Base-by-base conservation (phyloP, 2,113 vertebrate genomes). In the Erythrocebus patas region DNA sequence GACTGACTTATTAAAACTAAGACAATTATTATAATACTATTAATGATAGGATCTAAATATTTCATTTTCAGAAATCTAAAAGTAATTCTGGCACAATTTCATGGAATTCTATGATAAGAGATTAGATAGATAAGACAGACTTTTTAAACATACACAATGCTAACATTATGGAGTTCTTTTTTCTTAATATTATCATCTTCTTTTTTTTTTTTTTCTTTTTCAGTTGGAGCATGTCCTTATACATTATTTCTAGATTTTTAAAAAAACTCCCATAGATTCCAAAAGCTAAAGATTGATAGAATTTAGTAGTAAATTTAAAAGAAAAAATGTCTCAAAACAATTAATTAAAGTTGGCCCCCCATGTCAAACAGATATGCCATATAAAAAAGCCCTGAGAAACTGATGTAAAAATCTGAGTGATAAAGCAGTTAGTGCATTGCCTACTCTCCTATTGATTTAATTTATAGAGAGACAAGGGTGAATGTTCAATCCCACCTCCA, bases 301-400 rank as follows among this genome's bases (percentile, higher is more conserved):
- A n/a, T 76, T 73, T 86, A 83, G 40, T 32, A 57, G 75, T 91
- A 93, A 73, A 57, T 92, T 73, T 64, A 84, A 96, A 95, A 88
- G 5, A 59, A 2, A 78, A 75, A 92, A 4, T 91, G 8, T 84
- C 93, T 88, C 17, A 84, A 81, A 94, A 45, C 45, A 97, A 84
- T 95, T 57, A 81, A 75, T 72, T 92, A 88, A 91, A 91, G 0
- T 81, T 92, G 20, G 4, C 4, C 50, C n/a, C 32, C 10, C 52
- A 38, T 78, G 16, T 95, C 79, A 90, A 50, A 79, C 59, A 82
- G 73, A 80, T 52, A 9, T 43, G 35, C 5, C 9, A 25, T 45
- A 8, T 68, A 52, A 76, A 61, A 72, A 68, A 81, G 7, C 84
- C 32, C 18, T 78, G n/a, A 84, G 20, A 93, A 93, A 68, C 20